Base-by-base conservation (phyloP, 2,888 invertebrate species). In the Drosophila fungiperda region DNA sequence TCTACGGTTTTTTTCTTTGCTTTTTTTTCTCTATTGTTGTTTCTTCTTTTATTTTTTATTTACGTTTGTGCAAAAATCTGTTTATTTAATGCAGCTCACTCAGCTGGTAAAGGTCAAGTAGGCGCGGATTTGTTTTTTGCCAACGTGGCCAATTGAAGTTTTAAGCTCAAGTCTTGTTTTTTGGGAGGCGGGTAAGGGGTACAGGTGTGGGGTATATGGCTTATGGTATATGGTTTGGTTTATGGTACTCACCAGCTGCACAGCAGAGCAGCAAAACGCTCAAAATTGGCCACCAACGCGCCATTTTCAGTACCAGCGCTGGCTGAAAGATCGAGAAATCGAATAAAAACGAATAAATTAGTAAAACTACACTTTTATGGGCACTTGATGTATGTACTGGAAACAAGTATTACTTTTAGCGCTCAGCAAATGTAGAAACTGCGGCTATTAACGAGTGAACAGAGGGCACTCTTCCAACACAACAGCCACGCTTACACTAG, bases 401-500 rank as follows among this genome's bases (percentile, higher is more conserved):
- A 33, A 66, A 74, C 54, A 58, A 52, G 15, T 49, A 78, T 78
- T 78, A 78, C 78, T 76, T 78, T 59, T 53, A 63, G 79, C 77
- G 77, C 80, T 74, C 59, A 74, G 80, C 70, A 76, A 80, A 68
- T 76, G 61, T 64, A 50, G 74, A 79, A 82, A 82, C 80, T 82
- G 84, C 87, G 83, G 84, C 90, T 83, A 54, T 66, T 65, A 53
- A 29, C 67, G 76, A 79, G 76, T 79, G 78, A 76, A 79, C 68
- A 66, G 80, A 78, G 78, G 83, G 91, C 90, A 93, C 92, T 93
- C 91, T 89, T 89, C 91, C 91, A 89, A 92, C 91, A 93, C 92
- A 93, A 93, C 92, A 92, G 93, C 92, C 92, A 92, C 92, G 92
- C 90, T 92, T 92, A 92, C 92, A 93, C 93, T 93, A 93, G 93